Evolutionary conservation across 1,140 invertebrate species (phyloP).

Genomic region (Drosophila equinoxialis): DNA sequence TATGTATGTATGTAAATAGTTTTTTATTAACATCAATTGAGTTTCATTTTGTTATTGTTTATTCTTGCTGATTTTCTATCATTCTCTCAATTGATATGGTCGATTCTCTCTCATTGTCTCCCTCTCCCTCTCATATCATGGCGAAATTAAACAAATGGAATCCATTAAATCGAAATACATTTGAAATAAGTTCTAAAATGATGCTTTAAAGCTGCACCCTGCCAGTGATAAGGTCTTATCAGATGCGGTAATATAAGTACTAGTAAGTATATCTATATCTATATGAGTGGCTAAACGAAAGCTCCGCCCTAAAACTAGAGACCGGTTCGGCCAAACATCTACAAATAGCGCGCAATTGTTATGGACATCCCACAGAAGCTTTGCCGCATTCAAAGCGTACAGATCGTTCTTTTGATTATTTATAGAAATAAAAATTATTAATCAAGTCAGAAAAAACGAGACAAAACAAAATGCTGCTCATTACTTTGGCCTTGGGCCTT

Average conservation of each 20-base stretch:
- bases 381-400: background rate
- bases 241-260: background rate
- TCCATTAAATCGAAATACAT: background rate
- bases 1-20: background rate
- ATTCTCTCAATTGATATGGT: background rate
- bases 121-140: background rate
- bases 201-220: background rate
- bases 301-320: slow-evolving; percentile 3
- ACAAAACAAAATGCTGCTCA: slow-evolving; percentile 37
- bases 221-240: background rate
- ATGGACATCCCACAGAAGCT: slow-evolving; percentile 8
- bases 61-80: background rate
- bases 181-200: background rate
- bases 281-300: background rate
- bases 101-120: background rate
- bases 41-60: slow-evolving; percentile 1
- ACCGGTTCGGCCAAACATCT: background rate
- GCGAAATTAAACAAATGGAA: background rate
- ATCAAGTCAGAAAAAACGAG: too few species aligned
- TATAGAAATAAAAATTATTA: too few species aligned
- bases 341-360: slow-evolving; percentile 28
- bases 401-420: background rate
- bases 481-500: slow-evolving; percentile 47
- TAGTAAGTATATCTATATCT: background rate
- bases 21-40: slow-evolving; percentile 9